Evolutionary conservation across 1,140 invertebrate genomes (phyloP), one percentile per base, ranked within the genome.

Genomic region (Drosophila biarmipes): DNA sequence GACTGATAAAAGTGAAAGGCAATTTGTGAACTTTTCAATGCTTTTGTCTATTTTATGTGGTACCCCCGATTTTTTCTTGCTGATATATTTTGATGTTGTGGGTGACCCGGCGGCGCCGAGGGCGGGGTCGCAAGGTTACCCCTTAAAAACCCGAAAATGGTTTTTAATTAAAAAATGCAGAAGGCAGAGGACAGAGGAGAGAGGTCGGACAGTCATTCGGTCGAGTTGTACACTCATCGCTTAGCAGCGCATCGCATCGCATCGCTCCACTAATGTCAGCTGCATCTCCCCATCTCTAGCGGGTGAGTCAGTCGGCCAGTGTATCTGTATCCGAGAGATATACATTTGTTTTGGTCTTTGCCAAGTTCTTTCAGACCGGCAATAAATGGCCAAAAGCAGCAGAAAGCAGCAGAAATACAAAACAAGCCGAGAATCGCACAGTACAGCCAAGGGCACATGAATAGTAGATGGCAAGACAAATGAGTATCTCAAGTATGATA

Each of bases 341-440:
- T 55, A 46, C 29, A 67, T 69, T 67, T 68, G 62, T 54, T 69
- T 69, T 69, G 63, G 40, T 68, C 63, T 69, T 69, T 68, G 66
- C 63, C 63, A 69, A 68, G 63, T 68, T 69, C 49, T 68, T 64
- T 54, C 62, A 29, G 62, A 24, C 40, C 34, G 63, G 49, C 66
- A 69, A 69, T 46, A 68, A 55, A 68, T 68, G 66, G 66, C 66
- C 66, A 69, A 69, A 69, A 68, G 66, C 66, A 69, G 66, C 66
- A 69, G 40, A 45, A 54, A 43, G n/a, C 29, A 29, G 27, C 59
- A 46, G 40, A 61, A 40, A 66, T 31, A 67, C 27, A 40, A 29
- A 62, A 67, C 27, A 68, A 43, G 37, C 24, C 14, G 40, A 64
- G 40, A 62, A 17, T 17, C 57, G 38, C 29, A 29, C 10, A n/a